A percentile compares a stretch with the other conserved stretches of the same genome.
phyloP scores from a whole-genome alignment of 2,888 invertebrate species.

The Serripes groenlandicus region DNA sequence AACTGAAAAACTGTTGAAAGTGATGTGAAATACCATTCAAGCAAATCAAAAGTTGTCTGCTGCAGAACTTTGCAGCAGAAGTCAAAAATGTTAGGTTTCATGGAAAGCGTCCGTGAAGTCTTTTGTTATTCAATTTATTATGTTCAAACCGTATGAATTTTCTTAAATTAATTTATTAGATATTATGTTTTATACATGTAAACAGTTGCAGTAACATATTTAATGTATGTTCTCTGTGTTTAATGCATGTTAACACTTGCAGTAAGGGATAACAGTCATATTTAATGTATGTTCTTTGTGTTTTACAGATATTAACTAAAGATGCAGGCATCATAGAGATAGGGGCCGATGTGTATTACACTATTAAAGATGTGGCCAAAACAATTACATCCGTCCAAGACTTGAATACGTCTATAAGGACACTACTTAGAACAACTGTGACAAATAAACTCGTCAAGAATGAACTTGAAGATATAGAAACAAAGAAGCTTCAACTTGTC shows the following conservation, averaged over 20 bases:
- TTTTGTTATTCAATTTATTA: no score
- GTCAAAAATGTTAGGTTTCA: no score
- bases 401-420: slow-evolving; percentile 85
- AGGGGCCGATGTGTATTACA: slow-evolving; percentile 86
- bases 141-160: background rate
- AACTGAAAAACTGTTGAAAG: no score
- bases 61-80: no score
- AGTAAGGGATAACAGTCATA: no score
- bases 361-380: slow-evolving; percentile 85
- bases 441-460: slow-evolving; percentile 84
- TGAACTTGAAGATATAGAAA: slow-evolving; percentile 80
- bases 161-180: background rate
- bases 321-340: slow-evolving; percentile 87
- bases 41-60: no score
- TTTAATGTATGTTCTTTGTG: no score
- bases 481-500: slow-evolving; percentile 64
- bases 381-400: slow-evolving; percentile 86
- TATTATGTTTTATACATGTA: background rate
- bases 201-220: no score
- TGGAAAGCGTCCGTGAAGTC: no score
- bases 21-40: no score
- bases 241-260: no score
- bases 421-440: slow-evolving; percentile 85
- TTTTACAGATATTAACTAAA: slow-evolving; percentile 82
- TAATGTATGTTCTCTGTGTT: no score